Percentiles rank a stretch among this genome's conserved stretches.
These are phyloP conservation scores for Glaucomys volans DNA, from an alignment of 2,113 vertebrate species.

Conservation along the genomic window DNA sequence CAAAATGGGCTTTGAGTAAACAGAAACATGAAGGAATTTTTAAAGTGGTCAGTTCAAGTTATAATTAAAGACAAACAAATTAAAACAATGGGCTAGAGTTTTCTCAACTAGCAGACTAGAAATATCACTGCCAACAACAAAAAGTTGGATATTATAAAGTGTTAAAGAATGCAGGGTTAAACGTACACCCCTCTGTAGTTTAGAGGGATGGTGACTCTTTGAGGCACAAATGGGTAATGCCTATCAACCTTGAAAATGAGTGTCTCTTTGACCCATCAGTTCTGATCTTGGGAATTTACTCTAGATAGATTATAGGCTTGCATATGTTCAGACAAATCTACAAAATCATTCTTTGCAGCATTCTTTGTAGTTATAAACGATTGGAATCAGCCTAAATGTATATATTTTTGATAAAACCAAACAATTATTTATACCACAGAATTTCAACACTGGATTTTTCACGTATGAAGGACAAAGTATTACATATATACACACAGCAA, in stretches of 20 bases:
- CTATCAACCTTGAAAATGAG: not conserved
- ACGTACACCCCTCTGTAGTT: too few species aligned
- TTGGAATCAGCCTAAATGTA: not conserved
- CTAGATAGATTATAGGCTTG: not conserved
- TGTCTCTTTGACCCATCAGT: not conserved
- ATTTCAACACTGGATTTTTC: too few species aligned
- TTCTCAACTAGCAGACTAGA: not conserved
- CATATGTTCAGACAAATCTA: not conserved
- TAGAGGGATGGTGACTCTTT: not conserved
- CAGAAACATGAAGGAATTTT: not conserved
- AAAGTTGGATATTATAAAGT: not conserved
- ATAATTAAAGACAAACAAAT: slow-evolving; percentile 34
- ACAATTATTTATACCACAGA: too few species aligned
- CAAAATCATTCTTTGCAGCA: not conserved
- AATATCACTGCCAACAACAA: not conserved
- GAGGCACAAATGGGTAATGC: not conserved
- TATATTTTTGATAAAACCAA: too few species aligned
- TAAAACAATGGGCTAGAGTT: not conserved
- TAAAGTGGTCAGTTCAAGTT: not conserved
- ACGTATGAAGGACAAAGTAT: too few species aligned
- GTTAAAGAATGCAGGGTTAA: not conserved
- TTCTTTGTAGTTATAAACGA: slow-evolving; percentile 36
- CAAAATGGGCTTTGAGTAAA: not conserved
- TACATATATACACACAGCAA: too few species aligned
- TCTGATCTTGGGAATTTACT: slow-evolving; percentile 27